Base-by-base conservation (phyloP, 2,113 vertebrate genomes). In the Panthera tigris region DNA sequence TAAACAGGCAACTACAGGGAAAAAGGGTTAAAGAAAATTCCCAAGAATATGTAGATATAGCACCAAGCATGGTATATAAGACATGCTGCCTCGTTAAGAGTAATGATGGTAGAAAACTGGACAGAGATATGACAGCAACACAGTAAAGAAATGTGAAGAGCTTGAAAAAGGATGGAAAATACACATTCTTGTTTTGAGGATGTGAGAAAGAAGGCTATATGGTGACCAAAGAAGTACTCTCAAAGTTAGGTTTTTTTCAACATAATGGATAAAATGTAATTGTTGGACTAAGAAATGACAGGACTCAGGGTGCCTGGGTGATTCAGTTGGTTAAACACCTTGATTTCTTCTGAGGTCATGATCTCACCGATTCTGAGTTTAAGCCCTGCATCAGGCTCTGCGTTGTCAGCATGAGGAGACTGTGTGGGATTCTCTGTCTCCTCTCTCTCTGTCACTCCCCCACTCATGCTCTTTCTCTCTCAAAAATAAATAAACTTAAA, bases 31-130 rank as follows among this genome's bases (percentile, higher is more conserved):
- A 83, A 63, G 25, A 1, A 29, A 1, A 7, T 73, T 66, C 4
- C n/a, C 84, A 73, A 71, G 33, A 69, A 45, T 13, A 45, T 10
- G 4, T 2, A 57, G 41, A 88, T 3, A 89, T 0, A 57, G 10
- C 15, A 80, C 4, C 5, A 45, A 50, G 2, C 1, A 73, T 3
- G 3, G 12, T 3, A 16, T 6, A 33, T 5, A 78, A 31, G 29
- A 36, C 8, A 52, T 9, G n/a, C 2, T 21, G 25, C n/a, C 12
- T 33, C 79, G 29, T 63, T 13, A 68, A 4, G 18, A 83, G 4
- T 82, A 13, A 52, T 3, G n/a, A 3, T 0, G 1, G 7, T 33
- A 71, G 29, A 89, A 90, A 88, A 45, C 4, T 4, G 19, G 50
- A 21, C 19, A 71, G 10, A 39, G 1, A 7, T 8, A n/a, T 2